phyloP scores from a whole-genome alignment of 1,140 invertebrate genomes.

The Lepidurus packardi region DNA sequence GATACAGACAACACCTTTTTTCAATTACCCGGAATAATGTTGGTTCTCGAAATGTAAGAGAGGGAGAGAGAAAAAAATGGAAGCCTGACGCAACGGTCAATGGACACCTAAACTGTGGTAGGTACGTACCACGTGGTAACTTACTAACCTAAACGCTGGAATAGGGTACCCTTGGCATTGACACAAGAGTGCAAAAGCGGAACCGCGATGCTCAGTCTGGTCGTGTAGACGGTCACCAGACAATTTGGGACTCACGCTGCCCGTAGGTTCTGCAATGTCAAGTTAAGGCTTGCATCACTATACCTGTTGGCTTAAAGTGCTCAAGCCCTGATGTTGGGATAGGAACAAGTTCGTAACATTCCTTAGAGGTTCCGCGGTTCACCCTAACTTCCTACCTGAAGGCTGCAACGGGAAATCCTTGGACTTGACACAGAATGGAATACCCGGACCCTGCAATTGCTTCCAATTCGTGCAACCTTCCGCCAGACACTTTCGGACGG shows the following conservation, averaged over 20 bases:
- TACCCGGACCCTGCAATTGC: conserved; percentile 42
- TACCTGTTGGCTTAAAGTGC: background rate
- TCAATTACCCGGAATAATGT: background rate
- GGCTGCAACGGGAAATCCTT: conserved; percentile 44
- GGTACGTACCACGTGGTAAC: background rate
- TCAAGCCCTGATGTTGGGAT: conserved; percentile 19
- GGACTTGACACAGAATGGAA: conserved; percentile 44
- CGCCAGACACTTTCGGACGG: conserved; percentile 6
- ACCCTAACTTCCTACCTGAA: conserved; percentile 46
- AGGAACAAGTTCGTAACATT: background rate
- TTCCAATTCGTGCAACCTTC: conserved; percentile 42
- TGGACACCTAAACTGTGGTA: background rate
- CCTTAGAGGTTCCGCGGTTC: background rate
- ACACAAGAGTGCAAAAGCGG: conserved; percentile 33
- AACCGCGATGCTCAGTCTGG: background rate
- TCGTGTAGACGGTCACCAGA: conserved; percentile 16
- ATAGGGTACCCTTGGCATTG: conserved; percentile 35
- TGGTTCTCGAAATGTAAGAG: background rate
- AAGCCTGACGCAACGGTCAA: background rate
- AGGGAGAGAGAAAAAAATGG: background rate
- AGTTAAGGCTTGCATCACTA: background rate
- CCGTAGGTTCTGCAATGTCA: conserved; percentile 37
- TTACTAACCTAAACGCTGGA: conserved; percentile 32
- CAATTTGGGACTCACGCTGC: conserved; percentile 39
- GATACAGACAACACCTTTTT: conserved; percentile 31